Conservation (phyloP, 2,113 vertebrate species). For the Dipodomys merriami region DNA sequence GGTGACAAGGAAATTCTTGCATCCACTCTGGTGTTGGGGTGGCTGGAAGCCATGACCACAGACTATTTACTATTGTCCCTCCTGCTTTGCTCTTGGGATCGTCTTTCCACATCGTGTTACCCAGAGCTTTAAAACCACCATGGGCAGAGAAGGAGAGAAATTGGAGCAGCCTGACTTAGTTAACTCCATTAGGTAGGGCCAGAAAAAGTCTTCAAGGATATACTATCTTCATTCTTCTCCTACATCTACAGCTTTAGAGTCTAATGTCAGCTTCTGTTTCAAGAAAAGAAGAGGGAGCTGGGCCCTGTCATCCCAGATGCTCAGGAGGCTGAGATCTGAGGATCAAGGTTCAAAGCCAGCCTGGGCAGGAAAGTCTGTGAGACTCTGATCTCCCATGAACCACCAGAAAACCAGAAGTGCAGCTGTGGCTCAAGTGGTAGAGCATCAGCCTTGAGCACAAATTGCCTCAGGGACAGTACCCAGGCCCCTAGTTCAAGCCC, state of each 20-base stretch:
- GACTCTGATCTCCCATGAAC: no score
- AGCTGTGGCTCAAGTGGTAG: no score
- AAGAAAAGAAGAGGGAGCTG: background rate
- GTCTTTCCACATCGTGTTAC: slow-evolving; percentile 59
- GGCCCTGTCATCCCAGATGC: no score
- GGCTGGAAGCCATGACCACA: background rate
- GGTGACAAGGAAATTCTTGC: no score
- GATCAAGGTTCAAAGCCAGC: no score
- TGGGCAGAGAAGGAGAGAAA: slow-evolving; percentile 55
- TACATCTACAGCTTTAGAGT: background rate
- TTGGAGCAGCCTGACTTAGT: background rate
- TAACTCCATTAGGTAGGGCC: slow-evolving; percentile 3
- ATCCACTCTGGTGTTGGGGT: background rate
- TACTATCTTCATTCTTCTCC: background rate
- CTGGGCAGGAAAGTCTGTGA: no score
- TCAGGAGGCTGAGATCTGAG: no score
- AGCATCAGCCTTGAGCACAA: no score
- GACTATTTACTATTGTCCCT: background rate
- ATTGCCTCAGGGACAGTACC: no score
- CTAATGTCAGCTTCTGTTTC: background rate
- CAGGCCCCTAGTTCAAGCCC: no score
- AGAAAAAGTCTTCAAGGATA: slow-evolving; percentile 15
- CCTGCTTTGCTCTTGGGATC: background rate
- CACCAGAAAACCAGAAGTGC: no score
- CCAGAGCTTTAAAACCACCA: slow-evolving; percentile 43